Base-by-base conservation (phyloP, 2,113 vertebrate genomes). In the Gadus macrocephalus region DNA sequence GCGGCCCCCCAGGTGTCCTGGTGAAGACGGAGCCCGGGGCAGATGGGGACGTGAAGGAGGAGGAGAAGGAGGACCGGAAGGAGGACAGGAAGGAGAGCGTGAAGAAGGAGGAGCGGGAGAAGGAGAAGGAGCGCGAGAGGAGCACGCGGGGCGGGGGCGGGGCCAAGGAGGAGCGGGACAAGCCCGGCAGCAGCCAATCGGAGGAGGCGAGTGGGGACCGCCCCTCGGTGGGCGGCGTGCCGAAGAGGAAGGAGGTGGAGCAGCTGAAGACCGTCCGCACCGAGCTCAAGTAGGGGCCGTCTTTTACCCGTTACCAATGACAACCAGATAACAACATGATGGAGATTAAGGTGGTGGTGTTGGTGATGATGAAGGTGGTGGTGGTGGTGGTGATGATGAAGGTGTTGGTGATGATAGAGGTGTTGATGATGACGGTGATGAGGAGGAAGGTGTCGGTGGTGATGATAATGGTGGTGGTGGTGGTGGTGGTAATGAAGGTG, bases 231-330 rank as follows among this genome's bases (percentile, higher is more conserved):
- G 79, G 91, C 16, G 91, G 91, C 67, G 91, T 86, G 17, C 89
- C 90, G 11, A 93, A 93, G 83, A 89, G 91, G 80, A 93, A 99
- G 79, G 89, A 93, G 63, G 91, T 97, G 81, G 97, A 99, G 82
- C 96, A 98, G 15, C 77, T 98, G 81, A 98, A 98, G 73, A 90
- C 92, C 0, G 79, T 92, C 66, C 73, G 89, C 77, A 88, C 91
- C 42, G 97, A 99, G 68, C 95, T 99, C n/a, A 98, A 98, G 97
- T 98, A 91, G 87, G 94, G 75, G 0, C 42, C 11, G 28, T 31
- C 31, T 4, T 4, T 35, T 5, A 4, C 31, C 31, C 4, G 31
- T 35, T 35, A 35, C 31, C 31, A 35, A 35, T 35, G 31, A 35
- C 31, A 35, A 35, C 31, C 4, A 35, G 31, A 35, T 4, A 35